Conservation (phyloP, 2,888 invertebrate genomes). For the Blomia tropicalis region DNA sequence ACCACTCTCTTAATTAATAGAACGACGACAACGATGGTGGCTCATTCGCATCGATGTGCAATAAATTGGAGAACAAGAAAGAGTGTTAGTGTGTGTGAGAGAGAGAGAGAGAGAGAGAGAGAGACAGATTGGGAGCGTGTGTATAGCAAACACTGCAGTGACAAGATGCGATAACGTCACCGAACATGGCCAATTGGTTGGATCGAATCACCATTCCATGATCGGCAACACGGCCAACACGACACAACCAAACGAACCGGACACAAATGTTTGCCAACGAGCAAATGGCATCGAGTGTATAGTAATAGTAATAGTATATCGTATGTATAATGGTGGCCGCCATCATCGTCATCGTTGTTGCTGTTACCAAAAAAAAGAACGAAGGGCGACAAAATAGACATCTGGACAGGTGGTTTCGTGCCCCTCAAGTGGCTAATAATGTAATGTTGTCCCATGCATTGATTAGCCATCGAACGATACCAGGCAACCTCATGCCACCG, state of each 20-base stretch:
- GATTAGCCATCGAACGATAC: too few relatives aligned
- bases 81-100: too few relatives aligned
- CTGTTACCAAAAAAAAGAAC: too few relatives aligned
- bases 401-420: slow-evolving; percentile 11
- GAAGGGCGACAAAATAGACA: slow-evolving; percentile 9
- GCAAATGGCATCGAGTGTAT: not conserved
- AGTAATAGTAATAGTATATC: not conserved
- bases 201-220: not conserved
- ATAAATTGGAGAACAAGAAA: not conserved
- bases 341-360: too few relatives aligned
- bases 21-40: not conserved
- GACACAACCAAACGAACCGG: slow-evolving; percentile 5
- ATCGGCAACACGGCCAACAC: not conserved
- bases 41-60: slow-evolving; percentile 7
- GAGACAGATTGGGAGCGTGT: not conserved
- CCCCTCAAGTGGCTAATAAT: not conserved
- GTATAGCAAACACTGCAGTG: not conserved
- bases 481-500: too few relatives aligned
- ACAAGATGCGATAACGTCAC: slow-evolving; percentile 6
- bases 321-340: too few relatives aligned
- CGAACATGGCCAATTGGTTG: not conserved
- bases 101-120: too few relatives aligned
- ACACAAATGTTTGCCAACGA: slow-evolving; percentile 11
- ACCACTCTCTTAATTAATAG: slow-evolving; percentile 11
- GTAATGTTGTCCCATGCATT: not conserved